Base-by-base conservation (phyloP, 2,888 invertebrate genomes). In the Operophtera brumata region DNA sequence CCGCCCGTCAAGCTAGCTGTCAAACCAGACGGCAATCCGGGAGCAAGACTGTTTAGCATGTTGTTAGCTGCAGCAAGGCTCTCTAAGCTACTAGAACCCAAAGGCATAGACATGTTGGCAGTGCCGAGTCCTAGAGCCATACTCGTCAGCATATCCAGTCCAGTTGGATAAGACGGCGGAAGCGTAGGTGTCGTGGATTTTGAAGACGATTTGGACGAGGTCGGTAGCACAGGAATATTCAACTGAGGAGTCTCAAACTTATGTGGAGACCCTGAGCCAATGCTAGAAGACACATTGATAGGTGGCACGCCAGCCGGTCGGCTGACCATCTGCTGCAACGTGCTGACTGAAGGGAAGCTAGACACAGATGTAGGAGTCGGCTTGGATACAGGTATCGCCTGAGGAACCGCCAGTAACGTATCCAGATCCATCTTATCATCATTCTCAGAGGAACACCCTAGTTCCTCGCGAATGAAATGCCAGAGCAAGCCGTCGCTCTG, bases 401-500 rank as follows among this genome's bases (percentile, higher is more conserved):
- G 91, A 34, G 93, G 92, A 37, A 93, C 92, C 4, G 92, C 92
- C 47, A 93, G 78, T 54, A 93, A 75, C 28, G 91, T 88, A 65
- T 90, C 90, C 34, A 91, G 82, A 69, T 94, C 92, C 78, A 93
- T 93, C 75, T 94, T 93, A 61, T 94, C 94, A 45, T 93, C 93
- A n/a, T 93, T 90, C 47, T 93, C 93, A 12, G 89, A 89, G 0
- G 90, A 83, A 66, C 94, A 94, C 35, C 94, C 94, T 46, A 96
- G 84, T 71, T 94, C 92, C 60, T 95, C 94, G 47, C 94, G 92
- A 52, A 96, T 93, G 72, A 94, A 94, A 70, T 94, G 93, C 96
- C 96, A 96, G 35, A 96, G 83, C 4, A 93, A 91, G 3, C 94
- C 94, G 72, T 95, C 95, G 63, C 93, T 94, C 72, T 94, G 93